These are phyloP conservation scores for Romanogobio albipinnatus DNA, from an alignment of 2,113 vertebrate genomes.

Conservation along the genomic window DNA sequence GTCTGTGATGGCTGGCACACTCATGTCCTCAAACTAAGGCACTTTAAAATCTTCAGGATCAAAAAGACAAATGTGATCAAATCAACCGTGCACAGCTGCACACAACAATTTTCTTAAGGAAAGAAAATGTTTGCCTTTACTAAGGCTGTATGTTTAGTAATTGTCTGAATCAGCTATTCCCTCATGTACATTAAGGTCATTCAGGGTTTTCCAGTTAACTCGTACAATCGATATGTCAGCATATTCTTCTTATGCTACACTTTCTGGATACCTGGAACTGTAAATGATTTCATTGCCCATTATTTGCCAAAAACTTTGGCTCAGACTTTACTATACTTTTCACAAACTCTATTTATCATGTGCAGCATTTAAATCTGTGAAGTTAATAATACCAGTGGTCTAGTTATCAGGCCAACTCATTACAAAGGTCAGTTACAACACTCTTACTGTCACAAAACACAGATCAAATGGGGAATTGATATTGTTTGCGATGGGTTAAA, in stretches of 20 bases:
- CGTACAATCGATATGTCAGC: neutral
- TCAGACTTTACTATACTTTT: neutral
- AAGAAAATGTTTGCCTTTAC: neutral
- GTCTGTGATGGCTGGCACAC: constrained; percentile 32
- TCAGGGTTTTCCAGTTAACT: neutral
- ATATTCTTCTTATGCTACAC: too few species aligned
- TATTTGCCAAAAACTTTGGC: neutral
- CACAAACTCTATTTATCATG: neutral
- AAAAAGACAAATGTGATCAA: neutral
- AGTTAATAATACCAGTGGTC: neutral
- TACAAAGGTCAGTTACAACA: constrained; percentile 22
- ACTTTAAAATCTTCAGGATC: neutral
- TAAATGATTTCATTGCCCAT: neutral
- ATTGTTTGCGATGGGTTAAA: neutral
- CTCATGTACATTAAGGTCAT: neutral
- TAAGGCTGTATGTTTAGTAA: neutral
- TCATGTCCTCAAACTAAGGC: constrained; percentile 9
- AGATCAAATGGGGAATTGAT: neutral
- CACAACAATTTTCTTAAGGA: neutral
- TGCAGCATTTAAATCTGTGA: neutral
- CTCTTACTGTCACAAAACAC: neutral
- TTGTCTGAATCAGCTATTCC: neutral
- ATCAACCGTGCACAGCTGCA: neutral
- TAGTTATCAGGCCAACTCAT: constrained; percentile 6
- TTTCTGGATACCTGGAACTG: neutral